Conservation (phyloP, 1,140 invertebrate genomes). For the Ylistrum balloti region DNA sequence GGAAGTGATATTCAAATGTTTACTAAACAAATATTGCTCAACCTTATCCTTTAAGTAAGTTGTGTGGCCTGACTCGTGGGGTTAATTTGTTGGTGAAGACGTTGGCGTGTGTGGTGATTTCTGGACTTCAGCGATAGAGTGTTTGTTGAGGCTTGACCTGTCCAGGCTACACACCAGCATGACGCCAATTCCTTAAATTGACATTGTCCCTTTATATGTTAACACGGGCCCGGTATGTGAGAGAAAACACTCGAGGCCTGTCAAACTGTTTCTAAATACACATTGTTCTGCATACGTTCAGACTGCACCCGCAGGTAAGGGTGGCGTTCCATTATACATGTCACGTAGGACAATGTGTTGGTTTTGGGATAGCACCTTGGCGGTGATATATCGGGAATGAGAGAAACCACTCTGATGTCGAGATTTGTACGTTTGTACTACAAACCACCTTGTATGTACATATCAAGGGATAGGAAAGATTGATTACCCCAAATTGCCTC, state of each 20-base stretch:
- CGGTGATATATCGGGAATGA: neutral
- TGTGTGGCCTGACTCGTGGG: conserved; percentile 14
- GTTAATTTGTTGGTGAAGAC: neutral
- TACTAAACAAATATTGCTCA: neutral
- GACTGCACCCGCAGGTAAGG: neutral
- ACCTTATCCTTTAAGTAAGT: neutral
- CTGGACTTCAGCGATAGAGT: neutral
- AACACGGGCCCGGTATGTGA: neutral
- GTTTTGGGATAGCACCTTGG: neutral
- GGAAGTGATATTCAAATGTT: conserved; percentile 19
- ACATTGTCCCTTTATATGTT: conserved; percentile 35
- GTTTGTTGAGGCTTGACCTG: conserved; percentile 12
- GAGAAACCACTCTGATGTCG: neutral
- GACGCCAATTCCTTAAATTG: neutral
- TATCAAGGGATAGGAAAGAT: neutral
- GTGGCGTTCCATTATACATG: neutral
- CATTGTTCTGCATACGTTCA: neutral
- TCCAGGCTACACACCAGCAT: neutral
- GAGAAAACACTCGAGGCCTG: conserved; percentile 24
- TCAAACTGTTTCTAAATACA: conserved; percentile 24
- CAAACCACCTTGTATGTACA: neutral
- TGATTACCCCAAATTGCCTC: conserved; percentile 31
- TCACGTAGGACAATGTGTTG: neutral
- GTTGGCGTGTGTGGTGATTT: neutral
- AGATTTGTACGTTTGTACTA: neutral